Conservation (phyloP, 2,797 vertebrate species). For the Mycteria americana region DNA sequence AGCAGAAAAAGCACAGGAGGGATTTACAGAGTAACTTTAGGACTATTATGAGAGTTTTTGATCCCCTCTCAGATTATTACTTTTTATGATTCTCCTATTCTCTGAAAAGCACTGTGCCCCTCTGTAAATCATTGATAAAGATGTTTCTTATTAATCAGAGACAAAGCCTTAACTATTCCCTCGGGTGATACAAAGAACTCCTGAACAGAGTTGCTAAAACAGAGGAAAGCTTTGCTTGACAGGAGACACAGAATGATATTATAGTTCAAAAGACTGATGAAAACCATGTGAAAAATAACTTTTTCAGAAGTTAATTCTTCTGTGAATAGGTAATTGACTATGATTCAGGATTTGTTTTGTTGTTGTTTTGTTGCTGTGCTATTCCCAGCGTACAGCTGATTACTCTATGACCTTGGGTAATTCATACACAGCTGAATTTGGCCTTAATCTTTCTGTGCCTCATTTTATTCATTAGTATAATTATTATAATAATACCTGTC, state of each 20-base stretch:
- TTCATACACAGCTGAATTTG: not conserved
- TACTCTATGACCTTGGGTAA: conserved; percentile 25
- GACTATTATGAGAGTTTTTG: conserved; percentile 13
- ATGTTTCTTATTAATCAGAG: conserved; percentile 11
- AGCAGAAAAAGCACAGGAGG: not conserved
- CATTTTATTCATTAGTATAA: conserved; percentile 43
- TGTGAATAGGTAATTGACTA: not conserved
- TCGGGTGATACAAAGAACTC: not conserved
- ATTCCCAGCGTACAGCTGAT: not conserved
- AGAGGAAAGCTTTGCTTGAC: not conserved
- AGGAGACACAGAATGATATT: not conserved
- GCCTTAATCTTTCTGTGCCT: not conserved
- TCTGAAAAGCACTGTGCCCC: not conserved
- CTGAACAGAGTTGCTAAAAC: not conserved
- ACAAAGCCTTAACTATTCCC: not conserved
- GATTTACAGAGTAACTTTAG: conserved; percentile 30
- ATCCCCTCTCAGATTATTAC: not conserved
- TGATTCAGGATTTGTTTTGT: not conserved
- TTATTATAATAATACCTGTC: conserved; percentile 29
- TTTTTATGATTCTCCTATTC: conserved; percentile 3
- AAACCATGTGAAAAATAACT: not conserved
- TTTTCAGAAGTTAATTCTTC: not conserved
- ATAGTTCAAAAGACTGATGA: not conserved
- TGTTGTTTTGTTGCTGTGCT: not conserved
- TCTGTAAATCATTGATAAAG: conserved; percentile 5